These are phyloP conservation scores for Dryocosmus kuriphilus DNA, from an alignment of 2,888 invertebrate species.

Conservation along the genomic window DNA sequence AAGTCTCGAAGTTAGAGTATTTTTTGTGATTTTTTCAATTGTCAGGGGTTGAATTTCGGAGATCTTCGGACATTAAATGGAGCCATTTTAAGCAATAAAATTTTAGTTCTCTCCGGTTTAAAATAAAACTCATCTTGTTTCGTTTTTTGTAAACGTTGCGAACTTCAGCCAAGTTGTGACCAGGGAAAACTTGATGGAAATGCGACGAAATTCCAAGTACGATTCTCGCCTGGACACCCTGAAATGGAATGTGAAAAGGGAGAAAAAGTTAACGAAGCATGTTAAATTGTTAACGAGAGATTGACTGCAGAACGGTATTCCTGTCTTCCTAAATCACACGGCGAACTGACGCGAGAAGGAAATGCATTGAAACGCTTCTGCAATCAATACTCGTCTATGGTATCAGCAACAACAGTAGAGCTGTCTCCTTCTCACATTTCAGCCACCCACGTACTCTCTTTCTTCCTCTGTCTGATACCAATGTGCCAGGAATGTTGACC, in stretches of 20 bases:
- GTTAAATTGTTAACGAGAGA: neutral
- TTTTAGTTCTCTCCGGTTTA: too few relatives aligned
- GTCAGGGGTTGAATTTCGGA: too few relatives aligned
- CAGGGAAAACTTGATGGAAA: neutral
- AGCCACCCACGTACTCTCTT: neutral
- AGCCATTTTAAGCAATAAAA: too few relatives aligned
- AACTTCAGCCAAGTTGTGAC: too few relatives aligned
- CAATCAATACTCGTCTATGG: conserved; percentile 28
- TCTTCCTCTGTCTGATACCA: conserved; percentile 22
- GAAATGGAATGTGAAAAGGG: neutral
- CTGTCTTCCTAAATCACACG: conserved; percentile 4
- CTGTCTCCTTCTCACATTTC: conserved; percentile 19
- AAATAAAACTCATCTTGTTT: too few relatives aligned
- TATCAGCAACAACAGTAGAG: too few relatives aligned
- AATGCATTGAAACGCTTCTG: conserved; percentile 36
- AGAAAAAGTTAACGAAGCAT: conserved; percentile 3
- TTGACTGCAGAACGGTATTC: neutral
- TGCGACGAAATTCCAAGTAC: neutral
- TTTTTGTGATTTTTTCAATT: too few relatives aligned
- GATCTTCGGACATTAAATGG: too few relatives aligned
- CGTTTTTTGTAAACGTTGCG: too few relatives aligned
- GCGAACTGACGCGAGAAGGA: conserved; percentile 20
- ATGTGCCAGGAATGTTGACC: conserved; percentile 35
- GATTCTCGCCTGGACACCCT: neutral
- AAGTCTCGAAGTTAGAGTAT: too few relatives aligned